A percentile compares a stretch with the other conserved stretches of the same genome.
phyloP scores from a whole-genome alignment of 1,140 invertebrate species.

The Drosophila tropicalis region DNA sequence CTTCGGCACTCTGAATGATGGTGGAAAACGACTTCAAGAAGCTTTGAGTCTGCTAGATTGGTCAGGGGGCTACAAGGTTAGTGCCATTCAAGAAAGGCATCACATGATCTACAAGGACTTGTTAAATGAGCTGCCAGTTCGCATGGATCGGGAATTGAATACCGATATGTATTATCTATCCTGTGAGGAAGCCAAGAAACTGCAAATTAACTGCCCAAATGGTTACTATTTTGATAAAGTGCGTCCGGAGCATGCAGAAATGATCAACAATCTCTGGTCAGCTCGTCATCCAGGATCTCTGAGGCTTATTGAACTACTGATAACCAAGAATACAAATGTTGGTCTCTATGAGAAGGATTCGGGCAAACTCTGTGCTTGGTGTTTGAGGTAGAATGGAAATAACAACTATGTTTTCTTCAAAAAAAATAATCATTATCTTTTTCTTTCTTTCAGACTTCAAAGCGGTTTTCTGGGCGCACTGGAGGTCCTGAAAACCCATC shows the following conservation, averaged over 20 bases:
- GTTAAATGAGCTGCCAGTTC: constrained; percentile 28
- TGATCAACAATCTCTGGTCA: constrained; percentile 68
- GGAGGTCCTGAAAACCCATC: constrained; percentile 48
- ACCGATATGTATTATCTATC: constrained; percentile 66
- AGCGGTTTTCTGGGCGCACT: constrained; percentile 70
- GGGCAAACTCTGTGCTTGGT: constrained; percentile 71
- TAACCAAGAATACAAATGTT: constrained; percentile 58
- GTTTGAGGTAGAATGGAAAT: constrained; percentile 52
- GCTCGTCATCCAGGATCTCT: constrained; percentile 69
- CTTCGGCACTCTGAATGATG: constrained; percentile 59
- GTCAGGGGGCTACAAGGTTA: constrained; percentile 67
- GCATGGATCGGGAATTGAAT: constrained; percentile 63
- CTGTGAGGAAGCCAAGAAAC: constrained; percentile 48
- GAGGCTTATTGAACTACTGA: constrained; percentile 67
- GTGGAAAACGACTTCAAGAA: constrained; percentile 16
- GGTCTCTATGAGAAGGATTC: constrained; percentile 57
- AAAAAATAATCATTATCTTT: too few species aligned
- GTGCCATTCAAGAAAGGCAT: constrained; percentile 67
- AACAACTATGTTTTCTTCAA: neutral
- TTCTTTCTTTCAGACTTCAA: constrained; percentile 50
- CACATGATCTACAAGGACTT: constrained; percentile 53
- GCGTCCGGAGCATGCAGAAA: constrained; percentile 50
- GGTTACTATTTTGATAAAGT: constrained; percentile 57
- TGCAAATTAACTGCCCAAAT: constrained; percentile 51
- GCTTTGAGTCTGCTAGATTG: constrained; percentile 60